Conservation (phyloP, 2,797 vertebrate species). For the Pelochelys cantorii region DNA sequence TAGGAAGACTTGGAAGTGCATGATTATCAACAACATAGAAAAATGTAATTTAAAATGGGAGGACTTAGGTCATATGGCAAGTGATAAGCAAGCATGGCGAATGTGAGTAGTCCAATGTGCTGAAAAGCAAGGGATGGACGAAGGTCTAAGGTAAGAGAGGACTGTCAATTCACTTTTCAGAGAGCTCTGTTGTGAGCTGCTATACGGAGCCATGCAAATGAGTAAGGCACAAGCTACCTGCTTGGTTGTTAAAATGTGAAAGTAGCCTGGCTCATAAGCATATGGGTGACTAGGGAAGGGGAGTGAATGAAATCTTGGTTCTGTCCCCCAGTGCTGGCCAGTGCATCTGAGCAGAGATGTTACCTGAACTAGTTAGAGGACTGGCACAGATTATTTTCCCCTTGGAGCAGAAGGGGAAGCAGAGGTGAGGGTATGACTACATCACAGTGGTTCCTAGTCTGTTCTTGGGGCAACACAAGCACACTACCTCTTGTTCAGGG, state of each 20-base stretch:
- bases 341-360: neutral
- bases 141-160: neutral
- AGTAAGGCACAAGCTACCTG: neutral
- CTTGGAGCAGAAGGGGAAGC: neutral
- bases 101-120: no score
- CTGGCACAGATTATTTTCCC: neutral
- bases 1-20: no score
- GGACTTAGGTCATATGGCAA: no score
- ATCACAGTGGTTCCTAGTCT: neutral
- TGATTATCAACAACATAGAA: no score
- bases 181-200: neutral
- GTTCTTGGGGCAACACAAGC: neutral
- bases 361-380: neutral
- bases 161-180: neutral
- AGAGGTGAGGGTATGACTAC: neutral
- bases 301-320: neutral
- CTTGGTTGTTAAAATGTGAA: rapidly evolving
- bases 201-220: neutral
- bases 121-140: no score
- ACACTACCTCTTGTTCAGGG: neutral
- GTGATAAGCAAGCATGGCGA: no score
- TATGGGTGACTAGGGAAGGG: neutral
- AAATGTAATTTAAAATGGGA: no score
- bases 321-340: neutral
- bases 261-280: neutral